Percentiles rank a stretch among this genome's conserved stretches.
These are phyloP conservation scores for Malurus elegans DNA, from an alignment of 2,113 vertebrate genomes.

Conservation along the genomic window DNA sequence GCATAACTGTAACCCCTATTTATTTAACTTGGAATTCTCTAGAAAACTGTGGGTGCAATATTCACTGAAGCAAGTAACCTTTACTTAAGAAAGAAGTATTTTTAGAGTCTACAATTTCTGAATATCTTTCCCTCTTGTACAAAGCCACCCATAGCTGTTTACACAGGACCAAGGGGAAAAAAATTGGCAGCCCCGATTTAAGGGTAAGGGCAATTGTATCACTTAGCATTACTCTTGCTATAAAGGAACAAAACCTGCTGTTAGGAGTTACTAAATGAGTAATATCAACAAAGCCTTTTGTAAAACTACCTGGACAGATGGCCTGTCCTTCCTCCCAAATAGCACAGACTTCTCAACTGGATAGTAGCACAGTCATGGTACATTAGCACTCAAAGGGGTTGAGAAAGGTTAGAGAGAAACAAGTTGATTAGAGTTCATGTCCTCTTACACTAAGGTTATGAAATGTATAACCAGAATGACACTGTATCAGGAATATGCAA, in stretches of 20 bases:
- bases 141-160: neutral
- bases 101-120: neutral
- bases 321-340: neutral
- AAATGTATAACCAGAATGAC: conserved; percentile 32
- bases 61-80: neutral
- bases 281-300: neutral
- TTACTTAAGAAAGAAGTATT: neutral
- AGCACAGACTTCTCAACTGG: neutral
- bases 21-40: neutral
- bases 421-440: conserved; percentile 3
- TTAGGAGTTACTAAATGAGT: neutral
- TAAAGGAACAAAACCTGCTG: neutral
- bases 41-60: neutral
- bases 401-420: conserved; percentile 31
- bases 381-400: neutral
- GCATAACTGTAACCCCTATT: neutral
- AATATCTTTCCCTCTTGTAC: neutral
- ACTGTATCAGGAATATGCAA: conserved; percentile 6
- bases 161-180: neutral
- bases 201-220: neutral
- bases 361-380: neutral
- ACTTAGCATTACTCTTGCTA: neutral
- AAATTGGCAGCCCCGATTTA: neutral
- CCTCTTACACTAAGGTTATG: conserved; percentile 11
- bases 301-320: neutral